A percentile compares a stretch with the other conserved stretches of the same genome.
Conservation (phyloP, 2,113 vertebrate species). For the Mustela lutreola region DNA sequence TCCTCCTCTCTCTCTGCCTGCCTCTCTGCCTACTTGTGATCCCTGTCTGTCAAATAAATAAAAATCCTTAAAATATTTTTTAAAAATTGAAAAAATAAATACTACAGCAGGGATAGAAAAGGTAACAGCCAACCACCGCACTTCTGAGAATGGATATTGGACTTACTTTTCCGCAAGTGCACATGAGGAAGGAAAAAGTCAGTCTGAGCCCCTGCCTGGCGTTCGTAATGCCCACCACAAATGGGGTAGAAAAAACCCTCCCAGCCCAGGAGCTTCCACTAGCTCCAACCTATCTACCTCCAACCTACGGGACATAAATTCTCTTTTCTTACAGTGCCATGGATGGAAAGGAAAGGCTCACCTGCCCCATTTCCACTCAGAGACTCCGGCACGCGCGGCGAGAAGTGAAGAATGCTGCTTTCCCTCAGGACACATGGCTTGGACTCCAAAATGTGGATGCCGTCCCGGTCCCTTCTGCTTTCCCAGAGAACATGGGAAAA, state of each 20-base stretch:
- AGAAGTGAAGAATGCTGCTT: not conserved
- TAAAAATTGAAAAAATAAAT: too few species aligned
- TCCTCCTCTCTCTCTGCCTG: too few species aligned
- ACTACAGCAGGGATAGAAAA: not conserved
- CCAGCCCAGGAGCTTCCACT: not conserved
- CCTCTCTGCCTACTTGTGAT: too few species aligned
- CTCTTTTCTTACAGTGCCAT: not conserved
- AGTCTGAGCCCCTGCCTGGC: not conserved
- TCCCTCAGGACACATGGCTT: not conserved
- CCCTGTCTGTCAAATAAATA: too few species aligned
- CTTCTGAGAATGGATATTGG: slow-evolving; percentile 46
- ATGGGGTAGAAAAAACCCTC: not conserved
- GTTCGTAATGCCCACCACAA: not conserved
- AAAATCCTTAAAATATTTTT: too few species aligned
- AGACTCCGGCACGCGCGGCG: not conserved
- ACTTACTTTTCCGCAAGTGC: not conserved
- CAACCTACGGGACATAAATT: slow-evolving; percentile 18
- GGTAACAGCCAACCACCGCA: not conserved
- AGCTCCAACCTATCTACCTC: not conserved
- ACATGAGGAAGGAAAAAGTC: not conserved
- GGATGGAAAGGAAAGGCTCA: not conserved
- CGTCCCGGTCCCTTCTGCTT: not conserved
- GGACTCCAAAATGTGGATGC: slow-evolving; percentile 24
- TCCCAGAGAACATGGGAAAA: not conserved
- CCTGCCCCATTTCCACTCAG: not conserved